Conservation (phyloP, 2,113 vertebrate species). For the Pygoscelis adeliae region DNA sequence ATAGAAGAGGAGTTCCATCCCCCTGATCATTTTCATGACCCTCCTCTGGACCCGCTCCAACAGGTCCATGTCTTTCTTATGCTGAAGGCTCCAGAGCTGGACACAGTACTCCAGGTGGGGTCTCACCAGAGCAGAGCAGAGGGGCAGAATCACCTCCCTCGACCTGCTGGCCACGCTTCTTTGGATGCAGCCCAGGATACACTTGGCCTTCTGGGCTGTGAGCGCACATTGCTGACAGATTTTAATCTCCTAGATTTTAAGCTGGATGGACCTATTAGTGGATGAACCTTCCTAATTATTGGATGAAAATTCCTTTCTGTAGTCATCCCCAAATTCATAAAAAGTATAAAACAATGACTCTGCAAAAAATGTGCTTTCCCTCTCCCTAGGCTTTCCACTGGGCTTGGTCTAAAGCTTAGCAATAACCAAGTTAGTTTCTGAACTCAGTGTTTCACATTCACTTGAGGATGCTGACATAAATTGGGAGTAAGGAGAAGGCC, state of each 20-base stretch:
- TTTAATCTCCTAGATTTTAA: neutral
- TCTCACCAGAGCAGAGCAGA: too few species aligned
- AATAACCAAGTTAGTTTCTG: neutral
- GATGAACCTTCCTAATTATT: neutral
- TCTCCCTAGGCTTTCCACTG: neutral
- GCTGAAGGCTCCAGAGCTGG: too few species aligned
- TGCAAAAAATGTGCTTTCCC: neutral
- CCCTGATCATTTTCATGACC: too few species aligned
- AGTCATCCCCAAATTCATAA: neutral
- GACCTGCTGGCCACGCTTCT: too few species aligned
- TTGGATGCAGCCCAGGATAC: too few species aligned
- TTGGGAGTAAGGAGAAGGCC: neutral
- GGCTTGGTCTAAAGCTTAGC: neutral
- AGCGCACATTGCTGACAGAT: too few species aligned
- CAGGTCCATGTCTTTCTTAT: too few species aligned
- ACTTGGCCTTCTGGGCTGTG: too few species aligned
- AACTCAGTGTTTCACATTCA: neutral
- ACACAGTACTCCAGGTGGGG: too few species aligned
- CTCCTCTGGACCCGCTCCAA: too few species aligned
- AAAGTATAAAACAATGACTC: neutral
- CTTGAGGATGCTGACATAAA: neutral
- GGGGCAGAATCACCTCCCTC: too few species aligned
- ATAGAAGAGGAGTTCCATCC: too few species aligned
- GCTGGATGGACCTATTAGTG: neutral
- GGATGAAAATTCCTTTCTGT: neutral